Evolutionary conservation across 2,797 vertebrate genomes (phyloP), one percentile per base, ranked within the genome.

Genomic region (Poliocrania exsul): DNA sequence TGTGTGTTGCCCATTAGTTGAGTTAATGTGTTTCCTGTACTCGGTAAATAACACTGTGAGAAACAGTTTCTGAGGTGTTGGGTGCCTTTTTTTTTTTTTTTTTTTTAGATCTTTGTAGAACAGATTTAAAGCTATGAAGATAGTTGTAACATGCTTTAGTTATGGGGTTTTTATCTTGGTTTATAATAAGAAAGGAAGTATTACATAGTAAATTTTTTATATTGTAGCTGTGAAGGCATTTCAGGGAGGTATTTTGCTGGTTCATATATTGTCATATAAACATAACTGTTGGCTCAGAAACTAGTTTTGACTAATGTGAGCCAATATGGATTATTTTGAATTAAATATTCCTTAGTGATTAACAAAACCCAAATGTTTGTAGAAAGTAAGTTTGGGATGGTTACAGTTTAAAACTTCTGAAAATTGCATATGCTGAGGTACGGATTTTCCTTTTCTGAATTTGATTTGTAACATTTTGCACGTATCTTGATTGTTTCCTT

Each of bases 341-440:
- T 92, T 64, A 77, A 89, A 31, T 61, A 54, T 91, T 85, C 28
- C n/a, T 93, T 91, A 88, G 58, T 85, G 56, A 72, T 84, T 94
- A 94, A 88, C 47, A 62, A 81, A 81, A 84, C 11, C 17, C 56
- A 62, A 81, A 81, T 92, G 66, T 81, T 89, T 81, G 33, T 44
- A 37, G 53, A 74, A 86, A 72, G 35, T 81, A 58, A 56, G 49
- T 65, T 90, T 75, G 37, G 17, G 28, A 78, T 69, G 23, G 21
- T 56, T 90, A 46, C 20, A 44, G 0, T 69, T 75, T 65, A 88
- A 64, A 86, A 81, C 24, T 86, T 93, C 6, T 40, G 80, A 78
- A 74, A 81, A 56, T n/a, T 42, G 3, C 21, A 9, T 69, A 6
- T 74, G n/a, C 72, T 75, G 54, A 91, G 19, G 3, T 69, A n/a